A percentile compares a stretch with the other conserved stretches of the same genome.
Conservation (phyloP, 2,113 vertebrate genomes). For the Dipodomys ordii region DNA sequence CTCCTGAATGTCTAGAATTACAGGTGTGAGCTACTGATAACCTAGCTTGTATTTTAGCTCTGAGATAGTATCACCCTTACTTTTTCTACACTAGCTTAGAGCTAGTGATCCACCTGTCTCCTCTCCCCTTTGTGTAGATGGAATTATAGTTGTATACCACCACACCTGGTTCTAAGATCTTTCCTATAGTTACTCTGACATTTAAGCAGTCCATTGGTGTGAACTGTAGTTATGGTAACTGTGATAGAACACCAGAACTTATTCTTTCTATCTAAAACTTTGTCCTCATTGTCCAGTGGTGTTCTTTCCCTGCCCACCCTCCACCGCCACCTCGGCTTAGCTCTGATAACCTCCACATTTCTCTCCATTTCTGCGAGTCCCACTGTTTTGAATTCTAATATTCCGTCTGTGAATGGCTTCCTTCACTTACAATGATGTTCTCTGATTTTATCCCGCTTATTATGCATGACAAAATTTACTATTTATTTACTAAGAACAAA, state of each 20-base stretch:
- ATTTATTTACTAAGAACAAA: neutral
- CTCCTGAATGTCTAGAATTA: no score
- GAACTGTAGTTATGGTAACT: neutral
- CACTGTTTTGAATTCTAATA: neutral
- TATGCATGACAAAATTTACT: neutral
- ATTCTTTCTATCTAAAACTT: neutral
- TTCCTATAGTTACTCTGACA: neutral
- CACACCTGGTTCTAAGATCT: no score
- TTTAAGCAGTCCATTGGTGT: neutral
- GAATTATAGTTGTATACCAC: no score
- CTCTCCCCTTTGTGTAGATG: no score
- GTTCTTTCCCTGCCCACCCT: neutral
- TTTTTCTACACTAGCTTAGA: no score
- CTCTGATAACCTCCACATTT: neutral
- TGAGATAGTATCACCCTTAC: no score
- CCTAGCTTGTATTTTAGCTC: no score
- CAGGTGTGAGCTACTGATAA: no score
- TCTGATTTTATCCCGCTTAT: neutral
- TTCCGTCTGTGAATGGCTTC: neutral
- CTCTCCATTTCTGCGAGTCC: neutral
- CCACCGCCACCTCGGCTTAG: no score
- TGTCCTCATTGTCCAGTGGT: neutral
- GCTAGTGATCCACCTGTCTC: no score
- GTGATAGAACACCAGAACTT: neutral
- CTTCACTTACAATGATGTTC: neutral